A percentile compares a stretch with the other conserved stretches of the same genome.
Conservation (phyloP, 2,113 vertebrate genomes). For the Ifrita kowaldi region DNA sequence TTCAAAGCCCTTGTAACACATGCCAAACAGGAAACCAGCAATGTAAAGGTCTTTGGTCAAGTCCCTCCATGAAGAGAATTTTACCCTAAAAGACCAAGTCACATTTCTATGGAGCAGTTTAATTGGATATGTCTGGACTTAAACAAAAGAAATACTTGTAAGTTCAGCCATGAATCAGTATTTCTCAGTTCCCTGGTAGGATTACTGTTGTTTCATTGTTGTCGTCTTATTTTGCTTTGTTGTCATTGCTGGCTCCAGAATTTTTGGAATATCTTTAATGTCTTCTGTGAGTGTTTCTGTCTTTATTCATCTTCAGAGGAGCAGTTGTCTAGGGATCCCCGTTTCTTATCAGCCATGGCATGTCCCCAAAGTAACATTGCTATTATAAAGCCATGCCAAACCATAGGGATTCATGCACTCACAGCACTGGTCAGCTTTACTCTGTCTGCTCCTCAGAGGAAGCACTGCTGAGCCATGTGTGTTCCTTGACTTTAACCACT, state of each 20-base stretch:
- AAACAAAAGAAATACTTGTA: not conserved
- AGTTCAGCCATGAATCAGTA: not conserved
- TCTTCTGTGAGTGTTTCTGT: not conserved
- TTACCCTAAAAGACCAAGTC: not conserved
- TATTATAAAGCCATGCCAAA: not conserved
- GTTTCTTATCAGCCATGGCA: rapidly evolving
- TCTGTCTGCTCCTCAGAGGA: not conserved
- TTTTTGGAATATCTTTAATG: not conserved
- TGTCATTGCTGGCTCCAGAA: not conserved
- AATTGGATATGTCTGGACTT: not conserved
- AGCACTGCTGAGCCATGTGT: not conserved
- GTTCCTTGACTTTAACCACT: not conserved
- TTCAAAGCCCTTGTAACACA: not conserved
- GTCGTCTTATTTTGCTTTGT: not conserved
- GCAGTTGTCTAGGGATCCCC: not conserved
- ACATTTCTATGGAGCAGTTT: not conserved
- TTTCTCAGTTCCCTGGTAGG: not conserved
- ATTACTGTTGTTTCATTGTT: not conserved
- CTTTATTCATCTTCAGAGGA: not conserved
- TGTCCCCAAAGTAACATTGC: not conserved
- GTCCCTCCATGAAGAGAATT: not conserved
- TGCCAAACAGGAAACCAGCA: not conserved
- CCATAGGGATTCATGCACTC: not conserved
- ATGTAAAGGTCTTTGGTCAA: not conserved
- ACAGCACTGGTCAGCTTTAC: not conserved